A percentile compares a stretch with the other conserved stretches of the same genome.
These are phyloP conservation scores for Koerneria pararmatus DNA, from an alignment of 2,888 invertebrate species.

Conservation along the genomic window DNA sequence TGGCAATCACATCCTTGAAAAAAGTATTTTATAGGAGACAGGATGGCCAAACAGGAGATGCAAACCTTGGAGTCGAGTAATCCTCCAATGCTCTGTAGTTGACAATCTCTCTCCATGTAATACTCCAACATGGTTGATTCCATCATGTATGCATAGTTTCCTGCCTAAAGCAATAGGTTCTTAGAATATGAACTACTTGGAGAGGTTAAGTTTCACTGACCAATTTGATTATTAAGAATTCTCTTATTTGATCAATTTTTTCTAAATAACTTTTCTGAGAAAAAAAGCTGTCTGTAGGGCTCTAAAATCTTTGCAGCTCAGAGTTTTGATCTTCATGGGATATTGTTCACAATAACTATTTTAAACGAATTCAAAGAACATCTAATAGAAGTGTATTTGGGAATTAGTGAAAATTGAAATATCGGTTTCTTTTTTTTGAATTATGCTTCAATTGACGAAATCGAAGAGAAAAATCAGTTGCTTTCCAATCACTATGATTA, in stretches of 20 bases:
- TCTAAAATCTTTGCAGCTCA: no score
- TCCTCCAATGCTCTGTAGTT: conserved; percentile 63
- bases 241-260: no score
- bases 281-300: no score
- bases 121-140: conserved; percentile 69
- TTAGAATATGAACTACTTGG: background rate
- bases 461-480: no score
- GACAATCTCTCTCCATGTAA: conserved; percentile 67
- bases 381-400: background rate
- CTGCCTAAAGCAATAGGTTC: conserved; percentile 32
- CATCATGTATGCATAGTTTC: conserved; percentile 64
- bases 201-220: background rate
- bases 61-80: conserved; percentile 62
- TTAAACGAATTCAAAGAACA: background rate
- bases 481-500: background rate
- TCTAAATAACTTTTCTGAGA: no score
- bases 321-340: background rate
- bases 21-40: no score
- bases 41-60: no score
- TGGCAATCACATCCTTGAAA: no score
- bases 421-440: no score
- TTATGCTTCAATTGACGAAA: no score
- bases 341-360: background rate
- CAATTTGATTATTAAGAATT: no score
- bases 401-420: background rate